Evolutionary conservation across 35 echinoderm and acorn worm genomes (phyloP), one percentile per base, ranked within the genome.

Genomic region (Strongylocentrotus purpuratus): DNA sequence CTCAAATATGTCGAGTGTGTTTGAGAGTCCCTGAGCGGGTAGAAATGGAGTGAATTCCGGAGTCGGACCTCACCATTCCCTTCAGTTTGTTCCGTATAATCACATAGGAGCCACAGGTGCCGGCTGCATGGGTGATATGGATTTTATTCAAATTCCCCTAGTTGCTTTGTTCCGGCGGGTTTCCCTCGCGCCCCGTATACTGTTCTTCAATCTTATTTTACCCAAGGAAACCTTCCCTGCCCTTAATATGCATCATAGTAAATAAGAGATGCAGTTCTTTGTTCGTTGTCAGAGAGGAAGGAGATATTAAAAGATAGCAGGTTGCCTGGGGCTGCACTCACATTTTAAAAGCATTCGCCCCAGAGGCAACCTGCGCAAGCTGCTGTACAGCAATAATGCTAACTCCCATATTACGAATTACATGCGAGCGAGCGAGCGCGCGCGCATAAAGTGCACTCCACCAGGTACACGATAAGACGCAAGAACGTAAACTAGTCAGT

Each of bases 71-170:
- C 32, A 41, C 20, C 65, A 78, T 78, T 78, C 33, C 12, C 45
- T 33, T 7, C 87, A 33, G 87, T 89, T 89, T 89, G 87, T 89
- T 89, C 87, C 87, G 87, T 46, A 11, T 46, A 89, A 89, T 89
- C 87, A 89, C 87, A 89, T 33, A 89, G 12, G 87, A 89, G 87
- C 87, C 87, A 89, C 87, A 89, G 87, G 87, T 89, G 85, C 85
- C 85, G 87, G 87, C 9, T 89, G n/a, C n/a, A n/a, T n/a, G 20
- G 32, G 87, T 89, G 45, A 45, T 89, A 89, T 89, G 87, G 87
- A 89, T 89, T 89, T 33, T 33, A 89, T 89, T 89, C 31, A 33
- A 78, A 78, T 78, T 78, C 65, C 22, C 65, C 65, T n/a, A 78
- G 65, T 78, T n/a, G 65, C 65, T 78, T 78, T 78, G 65, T 78